Conservation (phyloP, 2,888 invertebrate species). For the Urechis unicinctus region DNA sequence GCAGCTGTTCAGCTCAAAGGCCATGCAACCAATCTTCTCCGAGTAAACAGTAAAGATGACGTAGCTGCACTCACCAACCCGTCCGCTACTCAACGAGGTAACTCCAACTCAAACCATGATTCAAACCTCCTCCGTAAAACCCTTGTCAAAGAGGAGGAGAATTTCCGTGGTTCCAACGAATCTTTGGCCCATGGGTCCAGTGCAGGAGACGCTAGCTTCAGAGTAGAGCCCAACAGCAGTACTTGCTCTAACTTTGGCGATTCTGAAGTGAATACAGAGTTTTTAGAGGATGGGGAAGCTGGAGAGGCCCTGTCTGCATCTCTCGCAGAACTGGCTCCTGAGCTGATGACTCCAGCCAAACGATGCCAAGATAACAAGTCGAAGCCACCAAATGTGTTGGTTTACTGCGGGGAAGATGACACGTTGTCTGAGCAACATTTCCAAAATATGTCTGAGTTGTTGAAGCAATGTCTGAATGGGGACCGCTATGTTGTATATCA, state of each 20-base stretch:
- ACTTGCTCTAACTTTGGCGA: not conserved
- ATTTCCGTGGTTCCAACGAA: constrained; percentile 9
- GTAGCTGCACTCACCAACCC: not conserved
- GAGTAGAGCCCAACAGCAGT: not conserved
- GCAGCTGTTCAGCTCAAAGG: constrained; percentile 12
- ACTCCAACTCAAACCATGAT: no score
- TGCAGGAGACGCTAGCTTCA: not conserved
- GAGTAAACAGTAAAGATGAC: not conserved
- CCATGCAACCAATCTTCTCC: constrained; percentile 6
- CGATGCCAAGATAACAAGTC: not conserved
- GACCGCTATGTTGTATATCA: constrained; percentile 42
- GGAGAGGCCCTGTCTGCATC: constrained; percentile 14
- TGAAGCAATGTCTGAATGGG: constrained; percentile 32
- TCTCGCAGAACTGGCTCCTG: constrained; percentile 14
- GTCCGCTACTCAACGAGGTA: no score
- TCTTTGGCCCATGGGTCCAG: constrained; percentile 8
- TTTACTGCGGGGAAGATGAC: constrained; percentile 43
- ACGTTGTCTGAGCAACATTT: constrained; percentile 33
- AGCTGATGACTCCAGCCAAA: constrained; percentile 13
- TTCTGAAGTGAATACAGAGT: no score
- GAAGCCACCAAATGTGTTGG: constrained; percentile 47
- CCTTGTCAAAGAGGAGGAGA: not conserved
- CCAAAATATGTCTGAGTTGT: constrained; percentile 25
- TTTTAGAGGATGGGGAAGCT: not conserved
- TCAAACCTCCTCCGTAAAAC: no score